Evolutionary conservation across 1,140 invertebrate species (phyloP).

Genomic region (Drosophila miranda): DNA sequence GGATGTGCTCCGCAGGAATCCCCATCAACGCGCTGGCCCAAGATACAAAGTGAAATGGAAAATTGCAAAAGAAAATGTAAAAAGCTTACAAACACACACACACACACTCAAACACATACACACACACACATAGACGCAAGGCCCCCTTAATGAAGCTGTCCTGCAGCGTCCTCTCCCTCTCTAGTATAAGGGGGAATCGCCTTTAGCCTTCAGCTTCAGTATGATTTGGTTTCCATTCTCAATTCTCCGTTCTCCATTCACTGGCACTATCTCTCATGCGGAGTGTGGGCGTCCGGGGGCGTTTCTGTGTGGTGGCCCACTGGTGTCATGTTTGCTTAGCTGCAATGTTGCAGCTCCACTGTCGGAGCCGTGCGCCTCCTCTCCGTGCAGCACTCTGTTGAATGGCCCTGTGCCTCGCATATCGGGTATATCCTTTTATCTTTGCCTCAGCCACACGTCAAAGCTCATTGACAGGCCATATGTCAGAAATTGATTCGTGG

Average conservation of each 20-base stretch:
- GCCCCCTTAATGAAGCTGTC: constrained; percentile 61
- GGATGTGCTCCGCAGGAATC: neutral
- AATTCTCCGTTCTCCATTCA: neutral
- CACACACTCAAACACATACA: neutral
- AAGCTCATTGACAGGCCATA: constrained; percentile 54
- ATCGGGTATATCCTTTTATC: constrained; percentile 36
- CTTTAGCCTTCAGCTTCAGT: neutral
- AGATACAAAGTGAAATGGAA: constrained; percentile 64
- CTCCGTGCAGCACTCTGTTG: constrained; percentile 25
- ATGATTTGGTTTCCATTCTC: constrained; percentile 26
- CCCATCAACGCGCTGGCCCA: neutral
- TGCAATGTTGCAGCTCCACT: neutral
- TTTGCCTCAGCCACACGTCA: constrained; percentile 40
- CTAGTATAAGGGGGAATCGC: neutral
- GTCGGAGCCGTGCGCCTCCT: neutral
- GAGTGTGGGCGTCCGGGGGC: constrained; percentile 1
- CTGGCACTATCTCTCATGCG: neutral
- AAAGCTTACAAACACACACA: constrained; percentile 44
- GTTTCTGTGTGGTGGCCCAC: constrained; percentile 11
- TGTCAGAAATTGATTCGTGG: constrained; percentile 54
- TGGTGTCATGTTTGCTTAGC: constrained; percentile 44
- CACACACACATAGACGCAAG: neutral
- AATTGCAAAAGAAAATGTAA: constrained; percentile 63
- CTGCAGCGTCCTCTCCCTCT: constrained; percentile 13
- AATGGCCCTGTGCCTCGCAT: neutral